These are phyloP conservation scores for Scaptomyza montana DNA, from an alignment of 1,140 invertebrate genomes.

Conservation along the genomic window DNA sequence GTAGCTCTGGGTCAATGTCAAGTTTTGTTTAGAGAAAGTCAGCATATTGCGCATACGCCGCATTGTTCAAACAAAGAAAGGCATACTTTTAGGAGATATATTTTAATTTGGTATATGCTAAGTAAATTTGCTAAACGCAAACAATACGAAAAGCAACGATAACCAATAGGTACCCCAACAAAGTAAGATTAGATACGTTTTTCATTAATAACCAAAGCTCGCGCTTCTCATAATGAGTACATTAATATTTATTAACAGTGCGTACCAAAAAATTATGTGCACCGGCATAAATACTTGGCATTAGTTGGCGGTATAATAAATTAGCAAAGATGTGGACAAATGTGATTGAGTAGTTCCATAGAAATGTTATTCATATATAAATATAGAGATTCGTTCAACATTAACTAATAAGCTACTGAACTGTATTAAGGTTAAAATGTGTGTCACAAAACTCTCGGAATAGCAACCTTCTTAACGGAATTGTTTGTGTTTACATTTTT, in stretches of 20 bases:
- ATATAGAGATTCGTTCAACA: neutral
- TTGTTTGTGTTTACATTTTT: neutral
- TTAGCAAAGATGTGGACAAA: neutral
- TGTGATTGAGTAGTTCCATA: neutral
- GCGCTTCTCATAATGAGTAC: slow-evolving; percentile 10
- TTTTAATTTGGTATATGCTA: slow-evolving; percentile 24
- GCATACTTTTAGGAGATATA: slow-evolving; percentile 71
- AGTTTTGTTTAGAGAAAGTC: neutral
- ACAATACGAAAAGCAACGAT: slow-evolving; percentile 22
- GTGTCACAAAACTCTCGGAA: neutral
- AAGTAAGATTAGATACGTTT: slow-evolving; percentile 55
- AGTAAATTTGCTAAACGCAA: slow-evolving; percentile 59
- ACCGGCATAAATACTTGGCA: slow-evolving; percentile 1
- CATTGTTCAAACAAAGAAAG: slow-evolving; percentile 44
- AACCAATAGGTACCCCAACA: slow-evolving; percentile 29
- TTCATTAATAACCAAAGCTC: slow-evolving; percentile 33
- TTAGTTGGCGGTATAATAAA: neutral
- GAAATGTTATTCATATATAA: neutral
- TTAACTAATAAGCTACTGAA: neutral
- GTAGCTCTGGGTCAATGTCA: slow-evolving; percentile 26
- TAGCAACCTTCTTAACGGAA: neutral
- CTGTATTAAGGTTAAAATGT: neutral
- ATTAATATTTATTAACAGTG: slow-evolving; percentile 29
- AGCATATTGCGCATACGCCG: slow-evolving; percentile 40
- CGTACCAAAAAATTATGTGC: slow-evolving; percentile 17